These are phyloP conservation scores for Ahaetulla prasina DNA, from an alignment of 2,113 vertebrate genomes.

Conservation along the genomic window DNA sequence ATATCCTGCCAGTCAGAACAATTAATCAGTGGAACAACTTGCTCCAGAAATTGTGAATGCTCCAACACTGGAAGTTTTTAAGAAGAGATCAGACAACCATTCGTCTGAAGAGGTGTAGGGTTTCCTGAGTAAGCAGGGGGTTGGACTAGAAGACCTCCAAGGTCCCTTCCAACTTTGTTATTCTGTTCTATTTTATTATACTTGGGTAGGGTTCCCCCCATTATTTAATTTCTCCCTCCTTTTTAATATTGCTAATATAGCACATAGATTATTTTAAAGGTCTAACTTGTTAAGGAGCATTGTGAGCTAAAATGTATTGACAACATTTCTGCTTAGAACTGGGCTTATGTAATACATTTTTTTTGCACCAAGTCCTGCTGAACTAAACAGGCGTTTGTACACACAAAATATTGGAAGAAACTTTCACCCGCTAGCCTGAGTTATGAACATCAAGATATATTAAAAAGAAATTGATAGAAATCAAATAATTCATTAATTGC, in stretches of 20 bases:
- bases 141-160: no score
- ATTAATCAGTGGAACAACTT: no score
- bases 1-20: no score
- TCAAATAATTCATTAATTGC: not conserved
- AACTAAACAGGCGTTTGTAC: not conserved
- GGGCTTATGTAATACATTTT: not conserved
- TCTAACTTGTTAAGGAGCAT: not conserved
- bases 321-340: not conserved
- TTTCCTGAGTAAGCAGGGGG: no score
- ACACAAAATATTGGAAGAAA: not conserved
- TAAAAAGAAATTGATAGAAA: not conserved
- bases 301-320: not conserved
- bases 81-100: no score
- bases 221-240: not conserved
- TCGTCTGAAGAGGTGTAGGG: no score
- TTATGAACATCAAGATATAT: not conserved
- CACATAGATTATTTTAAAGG: not conserved
- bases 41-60: no score
- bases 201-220: not conserved
- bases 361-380: not conserved
- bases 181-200: no score
- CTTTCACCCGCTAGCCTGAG: not conserved
- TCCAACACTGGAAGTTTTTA: no score
- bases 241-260: not conserved
- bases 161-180: no score